phyloP scores from a whole-genome alignment of 2,888 invertebrate species.

The Operophtera brumata region DNA sequence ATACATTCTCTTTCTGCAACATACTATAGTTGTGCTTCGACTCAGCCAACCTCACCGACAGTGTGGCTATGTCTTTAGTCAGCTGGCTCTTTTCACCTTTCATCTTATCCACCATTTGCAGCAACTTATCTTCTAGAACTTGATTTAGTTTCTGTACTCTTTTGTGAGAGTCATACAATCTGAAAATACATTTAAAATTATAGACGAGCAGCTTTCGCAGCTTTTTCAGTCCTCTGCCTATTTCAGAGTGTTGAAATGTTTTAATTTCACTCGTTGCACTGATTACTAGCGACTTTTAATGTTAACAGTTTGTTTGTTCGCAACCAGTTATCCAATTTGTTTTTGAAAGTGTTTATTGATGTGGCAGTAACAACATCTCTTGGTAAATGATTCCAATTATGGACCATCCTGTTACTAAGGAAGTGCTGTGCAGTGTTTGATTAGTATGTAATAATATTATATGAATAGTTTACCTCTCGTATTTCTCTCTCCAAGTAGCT shows the following conservation, averaged over 20 bases:
- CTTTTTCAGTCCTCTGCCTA: no score
- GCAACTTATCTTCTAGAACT: constrained; percentile 94
- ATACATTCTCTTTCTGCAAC: constrained; percentile 92
- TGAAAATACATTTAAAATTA: constrained; percentile 52
- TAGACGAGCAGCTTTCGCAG: no score
- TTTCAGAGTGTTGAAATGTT: no score
- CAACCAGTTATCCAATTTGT: no score
- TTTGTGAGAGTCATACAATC: constrained; percentile 95
- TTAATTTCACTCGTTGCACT: not conserved
- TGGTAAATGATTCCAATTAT: no score
- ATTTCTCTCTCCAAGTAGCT: constrained; percentile 94
- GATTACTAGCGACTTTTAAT: no score
- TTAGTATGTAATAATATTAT: not conserved
- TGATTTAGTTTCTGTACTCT: constrained; percentile 97
- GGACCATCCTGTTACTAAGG: no score
- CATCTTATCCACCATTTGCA: constrained; percentile 95
- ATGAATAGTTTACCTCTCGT: constrained; percentile 82
- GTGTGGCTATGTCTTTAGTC: constrained; percentile 91
- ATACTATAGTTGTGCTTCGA: constrained; percentile 91
- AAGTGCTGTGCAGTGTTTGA: no score
- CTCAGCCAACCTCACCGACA: constrained; percentile 91
- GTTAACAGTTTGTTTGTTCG: no score
- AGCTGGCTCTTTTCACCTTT: constrained; percentile 93
- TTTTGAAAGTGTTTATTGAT: no score
- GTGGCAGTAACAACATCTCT: no score